These are phyloP conservation scores for Phortica variegata DNA, from an alignment of 1,140 invertebrate genomes.

Conservation along the genomic window DNA sequence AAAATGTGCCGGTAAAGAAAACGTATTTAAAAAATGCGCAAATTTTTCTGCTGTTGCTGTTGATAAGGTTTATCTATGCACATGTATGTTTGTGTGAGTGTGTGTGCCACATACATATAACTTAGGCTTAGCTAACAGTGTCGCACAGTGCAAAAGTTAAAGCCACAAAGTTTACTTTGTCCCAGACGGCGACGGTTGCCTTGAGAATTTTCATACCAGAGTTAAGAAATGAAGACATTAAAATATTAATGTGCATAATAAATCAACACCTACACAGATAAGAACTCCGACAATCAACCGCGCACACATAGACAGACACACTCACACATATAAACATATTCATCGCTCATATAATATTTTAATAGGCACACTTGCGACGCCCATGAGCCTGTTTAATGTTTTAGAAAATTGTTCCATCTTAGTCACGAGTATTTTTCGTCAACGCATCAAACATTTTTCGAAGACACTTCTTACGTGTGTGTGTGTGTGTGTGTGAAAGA, in stretches of 20 bases:
- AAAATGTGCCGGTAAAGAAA: slow-evolving; percentile 24
- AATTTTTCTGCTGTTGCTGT: slow-evolving; percentile 20
- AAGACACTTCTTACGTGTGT: slow-evolving; percentile 1
- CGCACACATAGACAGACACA: no score
- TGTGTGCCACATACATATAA: slow-evolving; percentile 3
- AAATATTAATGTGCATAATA: slow-evolving; percentile 53
- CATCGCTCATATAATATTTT: no score
- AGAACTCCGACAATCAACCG: no score
- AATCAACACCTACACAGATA: slow-evolving; percentile 32
- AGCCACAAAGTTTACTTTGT: slow-evolving; percentile 24
- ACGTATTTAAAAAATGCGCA: not conserved
- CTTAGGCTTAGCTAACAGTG: slow-evolving; percentile 27
- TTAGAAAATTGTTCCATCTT: slow-evolving; percentile 11
- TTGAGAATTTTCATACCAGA: slow-evolving; percentile 28
- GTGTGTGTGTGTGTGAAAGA: no score
- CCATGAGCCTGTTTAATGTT: slow-evolving; percentile 7
- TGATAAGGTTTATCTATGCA: not conserved
- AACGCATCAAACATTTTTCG: slow-evolving; percentile 29
- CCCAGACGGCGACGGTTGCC: no score
- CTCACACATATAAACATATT: no score
- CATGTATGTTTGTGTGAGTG: not conserved
- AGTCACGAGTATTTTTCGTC: slow-evolving; percentile 24
- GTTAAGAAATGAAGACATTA: slow-evolving; percentile 49
- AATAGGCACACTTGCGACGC: no score
- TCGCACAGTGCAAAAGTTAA: slow-evolving; percentile 22